A percentile compares a stretch with the other conserved stretches of the same genome.
phyloP scores from a whole-genome alignment of 2,113 vertebrate genomes.

The Mesembrinibis cayennensis region DNA sequence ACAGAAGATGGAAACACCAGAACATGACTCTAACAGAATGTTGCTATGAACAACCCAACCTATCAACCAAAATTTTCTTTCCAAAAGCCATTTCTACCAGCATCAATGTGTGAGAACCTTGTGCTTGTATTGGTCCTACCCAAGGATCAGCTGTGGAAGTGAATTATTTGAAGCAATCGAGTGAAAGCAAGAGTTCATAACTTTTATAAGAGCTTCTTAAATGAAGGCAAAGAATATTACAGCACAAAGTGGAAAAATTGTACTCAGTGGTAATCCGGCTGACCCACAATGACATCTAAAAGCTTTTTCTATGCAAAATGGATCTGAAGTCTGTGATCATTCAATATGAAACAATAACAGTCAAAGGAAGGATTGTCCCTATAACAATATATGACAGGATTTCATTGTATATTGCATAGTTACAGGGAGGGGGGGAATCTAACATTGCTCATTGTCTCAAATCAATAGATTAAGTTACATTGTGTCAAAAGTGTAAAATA shows the following conservation, averaged over 20 bases:
- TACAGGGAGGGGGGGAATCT: fast-evolving
- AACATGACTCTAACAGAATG: not conserved
- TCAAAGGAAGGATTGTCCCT: not conserved
- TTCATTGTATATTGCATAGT: not conserved
- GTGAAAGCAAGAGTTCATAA: not conserved
- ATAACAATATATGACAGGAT: not conserved
- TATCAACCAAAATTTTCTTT: not conserved
- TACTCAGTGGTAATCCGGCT: not conserved
- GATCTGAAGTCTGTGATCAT: not conserved
- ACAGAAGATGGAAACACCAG: not conserved
- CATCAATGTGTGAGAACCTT: fast-evolving
- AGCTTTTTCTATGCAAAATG: not conserved
- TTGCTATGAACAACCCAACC: not conserved
- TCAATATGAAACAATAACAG: not conserved
- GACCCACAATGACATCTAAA: not conserved
- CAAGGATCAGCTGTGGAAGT: not conserved
- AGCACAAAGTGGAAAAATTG: not conserved
- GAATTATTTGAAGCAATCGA: not conserved
- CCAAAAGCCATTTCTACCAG: not conserved
- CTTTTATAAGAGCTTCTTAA: not conserved
- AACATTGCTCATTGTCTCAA: not conserved
- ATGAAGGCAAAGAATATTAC: not conserved
- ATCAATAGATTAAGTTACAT: not conserved
- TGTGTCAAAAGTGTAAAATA: not conserved
- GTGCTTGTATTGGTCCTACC: not conserved